Base-by-base conservation (phyloP, 2,797 vertebrate genomes). In the Oceanodroma leucorhoa region DNA sequence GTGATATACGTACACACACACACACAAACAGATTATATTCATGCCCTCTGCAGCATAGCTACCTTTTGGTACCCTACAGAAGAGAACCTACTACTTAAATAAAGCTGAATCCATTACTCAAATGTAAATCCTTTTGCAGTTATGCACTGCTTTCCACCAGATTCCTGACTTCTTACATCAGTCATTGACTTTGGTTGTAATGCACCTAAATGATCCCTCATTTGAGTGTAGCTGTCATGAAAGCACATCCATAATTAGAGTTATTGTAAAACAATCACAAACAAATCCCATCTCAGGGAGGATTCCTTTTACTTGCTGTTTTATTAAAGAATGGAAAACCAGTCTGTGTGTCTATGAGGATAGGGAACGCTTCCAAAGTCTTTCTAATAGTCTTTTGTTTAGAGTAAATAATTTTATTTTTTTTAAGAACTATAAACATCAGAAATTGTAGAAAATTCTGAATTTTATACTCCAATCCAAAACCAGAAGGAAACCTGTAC, bases 101-200 rank as follows among this genome's bases (percentile, higher is more conserved):
- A 62, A 58, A 67, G 8, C 14, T 21, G 15, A 65, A 84, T 36
- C 5, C 1, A 7, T 11, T 55, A 29, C 18, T 55, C 24, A 60
- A 34, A 9, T 26, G 5, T n/a, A 60, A n/a, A 3, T 19, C 14
- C 11, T 77, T 86, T 34, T 80, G 27, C 7, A 67, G 8, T 55
- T 34, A 32, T 20, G 9, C 2, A 0, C 10, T 55, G 5, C 3
- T 43, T 69, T 48, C 24, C 29, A 9, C 8, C 3, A 40, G 21
- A 53, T 36, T 77, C 14, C 43, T 70, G 36, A 70, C 45, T 84
- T 54, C 43, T 34, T 9, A 19, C 5, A 19, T 69, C 32, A 50
- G 14, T 9, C 7, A 2, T 32, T 43, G 45, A 32, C 30, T 75
- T 75, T 45, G 11, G 9, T 11, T 48, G 11, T 5, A 72, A 30